These are phyloP conservation scores for Philopedon plagiatum DNA, from an alignment of 2,888 invertebrate species.

Conservation along the genomic window DNA sequence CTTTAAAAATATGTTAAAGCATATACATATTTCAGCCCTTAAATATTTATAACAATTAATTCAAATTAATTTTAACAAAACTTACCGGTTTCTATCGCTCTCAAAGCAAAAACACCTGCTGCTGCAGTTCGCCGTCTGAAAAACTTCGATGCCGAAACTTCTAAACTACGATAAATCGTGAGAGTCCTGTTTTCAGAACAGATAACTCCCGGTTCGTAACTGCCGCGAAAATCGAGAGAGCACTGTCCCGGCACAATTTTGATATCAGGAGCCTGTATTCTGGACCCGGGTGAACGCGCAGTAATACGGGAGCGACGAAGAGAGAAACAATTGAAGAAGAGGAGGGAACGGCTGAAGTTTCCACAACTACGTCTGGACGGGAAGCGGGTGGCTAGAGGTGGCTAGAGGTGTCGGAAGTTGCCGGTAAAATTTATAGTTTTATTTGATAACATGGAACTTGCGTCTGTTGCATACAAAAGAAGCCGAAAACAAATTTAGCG, in stretches of 20 bases:
- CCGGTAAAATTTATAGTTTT: slow-evolving; percentile 47
- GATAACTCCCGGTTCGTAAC: slow-evolving; percentile 29
- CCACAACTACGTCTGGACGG: slow-evolving; percentile 47
- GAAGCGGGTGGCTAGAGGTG: slow-evolving; percentile 38
- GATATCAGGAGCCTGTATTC: slow-evolving; percentile 44
- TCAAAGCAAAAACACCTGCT: slow-evolving; percentile 42
- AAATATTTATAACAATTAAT: background rate
- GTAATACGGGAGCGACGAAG: slow-evolving; percentile 31
- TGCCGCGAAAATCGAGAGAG: slow-evolving; percentile 42
- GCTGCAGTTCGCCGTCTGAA: slow-evolving; percentile 40
- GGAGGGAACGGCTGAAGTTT: slow-evolving; percentile 36
- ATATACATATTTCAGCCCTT: background rate
- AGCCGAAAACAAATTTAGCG: slow-evolving; percentile 2
- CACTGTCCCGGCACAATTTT: slow-evolving; percentile 50
- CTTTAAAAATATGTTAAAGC: background rate
- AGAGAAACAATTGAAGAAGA: slow-evolving; percentile 14
- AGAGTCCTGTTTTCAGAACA: slow-evolving; percentile 20
- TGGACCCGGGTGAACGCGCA: slow-evolving; percentile 49
- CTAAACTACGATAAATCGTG: slow-evolving; percentile 42
- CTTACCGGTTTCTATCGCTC: slow-evolving; percentile 25
- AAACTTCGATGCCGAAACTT: slow-evolving; percentile 41
- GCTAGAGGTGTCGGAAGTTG: slow-evolving; percentile 46
- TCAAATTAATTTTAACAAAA: background rate
- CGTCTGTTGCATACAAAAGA: slow-evolving; percentile 25
- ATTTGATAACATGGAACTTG: slow-evolving; percentile 37